These are phyloP conservation scores for Gnathonemus echidnorhynchus DNA, from an alignment of 2,113 vertebrate genomes.

Conservation along the genomic window DNA sequence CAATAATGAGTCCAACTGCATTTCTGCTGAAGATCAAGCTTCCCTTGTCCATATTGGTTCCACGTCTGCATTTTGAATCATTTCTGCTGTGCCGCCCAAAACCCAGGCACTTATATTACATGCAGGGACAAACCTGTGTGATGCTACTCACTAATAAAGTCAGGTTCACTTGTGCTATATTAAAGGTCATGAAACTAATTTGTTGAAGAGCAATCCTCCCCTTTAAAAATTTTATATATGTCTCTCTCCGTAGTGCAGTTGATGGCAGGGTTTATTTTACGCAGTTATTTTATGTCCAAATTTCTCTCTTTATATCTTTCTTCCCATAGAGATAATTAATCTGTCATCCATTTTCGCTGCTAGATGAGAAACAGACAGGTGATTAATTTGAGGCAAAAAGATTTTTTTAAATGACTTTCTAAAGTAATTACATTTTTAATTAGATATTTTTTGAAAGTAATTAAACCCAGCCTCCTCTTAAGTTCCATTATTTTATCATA, in stretches of 20 bases:
- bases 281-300: not conserved
- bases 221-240: not conserved
- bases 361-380: not conserved
- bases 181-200: conserved; percentile 11
- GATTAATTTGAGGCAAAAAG: conserved; percentile 11
- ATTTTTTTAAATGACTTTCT: not conserved
- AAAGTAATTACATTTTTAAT: conserved; percentile 13
- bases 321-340: not conserved
- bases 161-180: not conserved
- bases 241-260: not conserved
- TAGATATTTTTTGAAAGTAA: conserved; percentile 12
- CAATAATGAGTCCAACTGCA: not conserved
- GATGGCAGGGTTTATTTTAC: not conserved
- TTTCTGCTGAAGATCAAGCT: not conserved
- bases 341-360: not conserved
- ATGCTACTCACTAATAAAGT: not conserved
- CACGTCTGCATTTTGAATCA: not conserved
- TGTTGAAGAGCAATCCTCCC: not conserved
- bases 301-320: not conserved
- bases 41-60: not conserved
- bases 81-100: not conserved
- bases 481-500: conserved; percentile 9
- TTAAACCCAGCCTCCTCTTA: not conserved
- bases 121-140: not conserved
- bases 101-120: not conserved